These are phyloP conservation scores for Mastacembelus armatus DNA, from an alignment of 2,797 vertebrate genomes.

Conservation along the genomic window DNA sequence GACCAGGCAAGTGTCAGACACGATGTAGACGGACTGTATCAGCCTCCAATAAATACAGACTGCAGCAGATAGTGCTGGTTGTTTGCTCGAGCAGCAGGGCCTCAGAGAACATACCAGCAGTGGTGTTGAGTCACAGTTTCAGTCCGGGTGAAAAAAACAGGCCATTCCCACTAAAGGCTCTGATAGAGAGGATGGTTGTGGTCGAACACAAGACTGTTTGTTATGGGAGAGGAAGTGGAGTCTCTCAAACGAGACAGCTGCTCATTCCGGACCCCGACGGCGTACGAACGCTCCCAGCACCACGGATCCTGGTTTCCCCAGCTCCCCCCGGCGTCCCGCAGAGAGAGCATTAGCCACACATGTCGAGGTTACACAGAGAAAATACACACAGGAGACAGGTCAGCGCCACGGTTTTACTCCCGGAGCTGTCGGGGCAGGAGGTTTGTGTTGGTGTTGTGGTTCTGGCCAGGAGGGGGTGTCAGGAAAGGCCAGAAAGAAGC, in stretches of 20 bases:
- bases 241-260: conserved; percentile 70
- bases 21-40: too few species aligned
- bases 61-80: not conserved
- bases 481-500: conserved; percentile 21
- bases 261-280: conserved; percentile 60
- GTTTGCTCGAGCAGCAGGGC: not conserved
- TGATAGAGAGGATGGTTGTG: conserved; percentile 36
- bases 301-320: conserved; percentile 8
- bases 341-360: conserved; percentile 56
- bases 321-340: not conserved
- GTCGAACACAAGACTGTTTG: conserved; percentile 67
- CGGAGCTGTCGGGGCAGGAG: conserved; percentile 6
- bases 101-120: conserved; percentile 28
- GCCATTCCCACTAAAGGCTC: conserved; percentile 29
- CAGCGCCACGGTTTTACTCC: conserved; percentile 26
- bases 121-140: conserved; percentile 41
- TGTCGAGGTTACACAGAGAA: conserved; percentile 53
- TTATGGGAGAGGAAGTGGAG: conserved; percentile 71
- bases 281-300: conserved; percentile 29
- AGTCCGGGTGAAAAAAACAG: not conserved
- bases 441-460: conserved; percentile 42
- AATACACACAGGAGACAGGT: conserved; percentile 41
- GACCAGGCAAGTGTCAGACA: not conserved
- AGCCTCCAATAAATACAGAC: not conserved
- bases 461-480: conserved; percentile 27